Percentiles rank a stretch among this genome's conserved stretches.
These are phyloP conservation scores for Mus spretus DNA, from an alignment of 2,797 vertebrate genomes.

Conservation along the genomic window DNA sequence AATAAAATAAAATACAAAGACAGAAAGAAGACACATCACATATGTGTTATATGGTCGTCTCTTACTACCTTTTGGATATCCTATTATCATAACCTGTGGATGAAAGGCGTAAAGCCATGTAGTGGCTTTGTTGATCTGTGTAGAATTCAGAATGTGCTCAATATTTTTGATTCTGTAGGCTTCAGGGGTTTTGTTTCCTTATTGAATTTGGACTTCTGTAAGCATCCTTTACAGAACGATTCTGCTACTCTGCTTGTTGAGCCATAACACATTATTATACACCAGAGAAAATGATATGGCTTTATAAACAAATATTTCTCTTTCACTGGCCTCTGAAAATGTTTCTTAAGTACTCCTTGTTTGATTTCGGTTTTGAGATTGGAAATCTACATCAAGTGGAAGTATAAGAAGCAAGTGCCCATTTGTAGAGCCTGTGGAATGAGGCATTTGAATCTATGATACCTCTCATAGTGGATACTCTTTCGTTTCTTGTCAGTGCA, in stretches of 20 bases:
- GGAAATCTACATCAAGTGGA: not conserved
- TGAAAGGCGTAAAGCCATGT: not conserved
- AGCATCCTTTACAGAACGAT: not conserved
- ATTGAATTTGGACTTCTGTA: not conserved
- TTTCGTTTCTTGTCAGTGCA: not conserved
- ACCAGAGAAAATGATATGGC: not conserved
- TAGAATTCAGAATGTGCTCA: not conserved
- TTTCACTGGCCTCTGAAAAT: not conserved
- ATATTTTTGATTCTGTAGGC: not conserved
- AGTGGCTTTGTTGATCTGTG: not conserved
- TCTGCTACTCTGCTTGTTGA: not conserved
- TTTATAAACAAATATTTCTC: not conserved
- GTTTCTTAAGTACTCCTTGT: not conserved
- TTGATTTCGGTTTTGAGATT: not conserved
- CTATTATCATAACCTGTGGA: no score
- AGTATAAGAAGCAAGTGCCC: not conserved
- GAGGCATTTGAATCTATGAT: no score
- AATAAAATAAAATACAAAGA: not conserved
- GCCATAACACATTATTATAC: not conserved
- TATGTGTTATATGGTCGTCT: not conserved
- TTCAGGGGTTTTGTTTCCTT: not conserved
- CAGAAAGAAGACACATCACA: no score
- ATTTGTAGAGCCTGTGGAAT: not conserved
- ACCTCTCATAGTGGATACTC: accelerated
- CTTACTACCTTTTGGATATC: not conserved